Base-by-base conservation (phyloP, 2,888 invertebrate genomes). In the Neoascia interrupta region DNA sequence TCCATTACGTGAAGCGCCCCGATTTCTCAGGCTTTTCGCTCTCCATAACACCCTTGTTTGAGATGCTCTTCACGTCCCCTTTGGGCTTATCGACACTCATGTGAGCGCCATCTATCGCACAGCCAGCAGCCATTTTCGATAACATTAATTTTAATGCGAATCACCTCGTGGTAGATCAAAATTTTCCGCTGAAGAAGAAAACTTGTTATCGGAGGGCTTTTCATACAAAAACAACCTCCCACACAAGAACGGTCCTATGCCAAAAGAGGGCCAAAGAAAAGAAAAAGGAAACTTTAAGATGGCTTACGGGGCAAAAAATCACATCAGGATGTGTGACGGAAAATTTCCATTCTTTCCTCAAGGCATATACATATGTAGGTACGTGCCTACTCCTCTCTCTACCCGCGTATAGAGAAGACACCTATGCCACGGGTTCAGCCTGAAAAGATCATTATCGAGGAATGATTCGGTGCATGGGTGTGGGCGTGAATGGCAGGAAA, bases 91-190 rank as follows among this genome's bases (percentile, higher is more conserved):
- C 39, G 15, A 28, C 37, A 54, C 45, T 36, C 31, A 36, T 37
- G 18, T 28, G 26, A 56, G 37, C 47, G 43, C 37, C 56, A 39
- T 47, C 47, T 66, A 56, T 56, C 15, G 26, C 21, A 34, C 15
- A 11, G 58, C 70, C 70, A 5, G 39, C 11, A 70, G 64, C 47
- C 64, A 49, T 66, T 45, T 56, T 60, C 47, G 53, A 53, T 64
- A 41, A 64, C 76, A 76, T 76, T 76, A 76, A 58, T 60, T 76
- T 72, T 64, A 76, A 76, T 64, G 76, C 53, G 76, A 64, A 64
- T 58, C 53, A 60, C 72, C 60, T 64, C 66, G 72, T 28, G 72
- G 76, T 72, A 47, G 58, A 64, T 72, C 64, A 60, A 47, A 53
- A 60, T 64, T 53, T 68, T 28, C 28, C 31, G 19, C 63, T 75